Conservation (phyloP, 2,113 vertebrate genomes). For the Tachysurus vachellii region DNA sequence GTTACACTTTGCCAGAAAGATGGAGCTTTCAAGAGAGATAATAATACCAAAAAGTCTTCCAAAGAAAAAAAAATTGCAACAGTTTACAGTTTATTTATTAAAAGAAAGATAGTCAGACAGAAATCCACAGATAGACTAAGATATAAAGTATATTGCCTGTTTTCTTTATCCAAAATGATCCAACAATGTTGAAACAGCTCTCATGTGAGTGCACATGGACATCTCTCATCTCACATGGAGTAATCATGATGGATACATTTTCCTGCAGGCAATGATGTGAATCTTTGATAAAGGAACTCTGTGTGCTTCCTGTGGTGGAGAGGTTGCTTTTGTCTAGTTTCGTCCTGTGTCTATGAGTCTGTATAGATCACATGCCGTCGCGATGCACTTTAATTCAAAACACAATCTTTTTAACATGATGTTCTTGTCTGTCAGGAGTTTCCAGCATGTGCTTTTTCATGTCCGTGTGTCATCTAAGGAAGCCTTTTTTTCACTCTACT, state of each 20-base stretch:
- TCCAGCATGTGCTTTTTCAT: neutral
- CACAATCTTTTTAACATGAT: neutral
- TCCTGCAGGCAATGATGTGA: constrained; percentile 9
- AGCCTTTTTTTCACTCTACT: neutral
- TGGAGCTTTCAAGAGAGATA: neutral
- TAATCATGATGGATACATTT: constrained; percentile 15
- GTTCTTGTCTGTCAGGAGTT: neutral
- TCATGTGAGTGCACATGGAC: constrained; percentile 4
- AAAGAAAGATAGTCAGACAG: neutral
- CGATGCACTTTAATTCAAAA: neutral
- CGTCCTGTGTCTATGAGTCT: neutral
- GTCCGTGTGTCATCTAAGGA: neutral
- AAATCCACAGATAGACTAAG: constrained; percentile 4
- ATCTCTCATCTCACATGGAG: neutral
- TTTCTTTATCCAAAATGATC: neutral
- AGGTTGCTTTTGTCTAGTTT: neutral
- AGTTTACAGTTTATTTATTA: neutral
- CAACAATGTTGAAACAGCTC: neutral
- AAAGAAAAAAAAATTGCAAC: neutral
- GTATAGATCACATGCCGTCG: neutral
- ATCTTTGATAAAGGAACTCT: constrained; percentile 43
- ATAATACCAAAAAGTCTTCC: neutral
- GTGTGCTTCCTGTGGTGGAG: neutral
- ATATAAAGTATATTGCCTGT: neutral
- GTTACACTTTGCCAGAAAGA: neutral